Percentiles rank a stretch among this genome's conserved stretches.
Evolutionary conservation across 2,888 invertebrate genomes (phyloP).

Genomic region (Eupithecia abbreviata): DNA sequence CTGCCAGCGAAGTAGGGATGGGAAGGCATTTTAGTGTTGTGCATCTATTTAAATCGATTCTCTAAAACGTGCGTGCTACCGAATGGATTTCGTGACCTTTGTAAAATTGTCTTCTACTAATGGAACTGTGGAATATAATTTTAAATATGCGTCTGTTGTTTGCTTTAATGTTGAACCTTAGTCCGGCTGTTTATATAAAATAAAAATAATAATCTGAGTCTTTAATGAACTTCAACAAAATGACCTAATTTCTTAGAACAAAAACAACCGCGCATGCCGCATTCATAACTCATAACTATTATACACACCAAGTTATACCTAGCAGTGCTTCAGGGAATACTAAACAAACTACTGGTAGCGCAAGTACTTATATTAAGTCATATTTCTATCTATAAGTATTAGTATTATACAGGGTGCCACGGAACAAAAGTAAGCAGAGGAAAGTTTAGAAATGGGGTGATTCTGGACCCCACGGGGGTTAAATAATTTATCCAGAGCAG

Average conservation of each 20-base stretch:
- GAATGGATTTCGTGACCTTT: too few relatives aligned
- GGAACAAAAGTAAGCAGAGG: too few relatives aligned
- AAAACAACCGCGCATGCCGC: neutral
- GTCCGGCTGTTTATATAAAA: neutral
- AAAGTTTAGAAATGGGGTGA: too few relatives aligned
- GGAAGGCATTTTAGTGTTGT: too few relatives aligned
- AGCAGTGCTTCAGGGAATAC: neutral
- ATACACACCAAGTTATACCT: slow-evolving; percentile 1
- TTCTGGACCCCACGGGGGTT: too few relatives aligned
- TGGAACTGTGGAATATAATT: too few relatives aligned
- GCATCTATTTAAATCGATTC: too few relatives aligned
- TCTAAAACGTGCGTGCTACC: too few relatives aligned
- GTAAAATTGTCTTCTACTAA: too few relatives aligned
- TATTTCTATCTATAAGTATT: neutral
- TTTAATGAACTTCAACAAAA: neutral
- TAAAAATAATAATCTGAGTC: neutral
- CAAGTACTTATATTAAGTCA: neutral
- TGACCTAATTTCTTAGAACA: slow-evolving; percentile 8
- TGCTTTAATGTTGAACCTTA: neutral
- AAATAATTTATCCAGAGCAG: too few relatives aligned
- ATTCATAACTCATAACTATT: slow-evolving; percentile 4
- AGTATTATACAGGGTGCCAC: too few relatives aligned
- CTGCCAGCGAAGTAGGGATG: too few relatives aligned
- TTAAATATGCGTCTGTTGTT: neutral
- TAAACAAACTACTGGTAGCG: neutral